phyloP scores from a whole-genome alignment of 2,797 vertebrate species.

The Fistularia tabacaria region DNA sequence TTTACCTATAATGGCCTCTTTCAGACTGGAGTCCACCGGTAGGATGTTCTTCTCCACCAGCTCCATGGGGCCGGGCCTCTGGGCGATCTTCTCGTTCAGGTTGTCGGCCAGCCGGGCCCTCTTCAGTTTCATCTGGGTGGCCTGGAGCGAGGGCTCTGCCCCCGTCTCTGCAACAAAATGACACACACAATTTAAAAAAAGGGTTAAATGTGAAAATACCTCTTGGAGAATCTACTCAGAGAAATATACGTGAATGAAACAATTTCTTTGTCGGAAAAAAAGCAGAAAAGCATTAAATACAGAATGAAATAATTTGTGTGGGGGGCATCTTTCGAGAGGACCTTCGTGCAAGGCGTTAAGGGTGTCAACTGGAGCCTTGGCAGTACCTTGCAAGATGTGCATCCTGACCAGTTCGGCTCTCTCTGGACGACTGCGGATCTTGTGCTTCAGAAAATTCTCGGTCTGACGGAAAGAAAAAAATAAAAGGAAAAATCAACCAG shows the following conservation, averaged over 20 bases:
- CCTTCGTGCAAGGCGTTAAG: no score
- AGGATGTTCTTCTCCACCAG: slow-evolving; percentile 98
- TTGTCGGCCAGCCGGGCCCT: slow-evolving; percentile 93
- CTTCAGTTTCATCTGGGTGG: slow-evolving; percentile 96
- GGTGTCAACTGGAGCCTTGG: no score
- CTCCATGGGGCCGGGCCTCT: slow-evolving; percentile 96
- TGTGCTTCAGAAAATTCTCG: slow-evolving; percentile 98
- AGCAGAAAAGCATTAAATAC: no score
- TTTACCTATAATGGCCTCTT: slow-evolving; percentile 94
- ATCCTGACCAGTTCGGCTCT: slow-evolving; percentile 96
- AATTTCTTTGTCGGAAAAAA: no score
- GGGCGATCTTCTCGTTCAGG: slow-evolving; percentile 96
- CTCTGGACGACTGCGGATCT: slow-evolving; percentile 95
- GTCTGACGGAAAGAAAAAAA: slow-evolving; percentile 71
- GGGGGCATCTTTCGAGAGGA: no score
- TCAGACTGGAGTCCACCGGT: slow-evolving; percentile 91
- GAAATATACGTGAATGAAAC: no score
- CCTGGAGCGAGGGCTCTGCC: slow-evolving; percentile 94
- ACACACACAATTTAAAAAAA: not conserved
- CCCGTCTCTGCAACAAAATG: slow-evolving; percentile 80
- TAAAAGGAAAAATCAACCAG: not conserved
- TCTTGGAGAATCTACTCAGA: no score
- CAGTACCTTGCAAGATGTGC: slow-evolving; percentile 95
- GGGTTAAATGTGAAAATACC: no score
- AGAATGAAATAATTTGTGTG: no score